Conservation (phyloP, 2,888 invertebrate species). For the Melieria crassipennis region DNA sequence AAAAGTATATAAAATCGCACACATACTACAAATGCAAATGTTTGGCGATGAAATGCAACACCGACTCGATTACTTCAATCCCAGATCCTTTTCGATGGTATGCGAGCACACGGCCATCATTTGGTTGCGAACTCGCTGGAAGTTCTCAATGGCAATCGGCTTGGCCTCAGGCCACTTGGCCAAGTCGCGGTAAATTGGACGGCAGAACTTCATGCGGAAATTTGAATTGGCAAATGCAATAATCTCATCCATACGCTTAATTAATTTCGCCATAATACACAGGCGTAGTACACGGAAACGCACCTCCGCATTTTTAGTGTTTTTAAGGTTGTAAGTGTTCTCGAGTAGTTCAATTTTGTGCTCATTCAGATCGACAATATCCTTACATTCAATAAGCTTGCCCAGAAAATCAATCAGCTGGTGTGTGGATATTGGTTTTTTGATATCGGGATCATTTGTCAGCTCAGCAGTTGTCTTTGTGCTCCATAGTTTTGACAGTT, state of each 20-base stretch:
- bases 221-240: conserved; percentile 83
- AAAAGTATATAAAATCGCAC: no score
- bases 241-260: conserved; percentile 73
- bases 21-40: no score
- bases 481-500: conserved; percentile 71
- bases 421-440: conserved; percentile 70
- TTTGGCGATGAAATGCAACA: no score
- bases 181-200: conserved; percentile 87
- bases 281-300: conserved; percentile 80
- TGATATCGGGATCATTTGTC: conserved; percentile 68
- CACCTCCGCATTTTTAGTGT: conserved; percentile 81
- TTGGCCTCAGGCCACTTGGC: conserved; percentile 81
- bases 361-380: conserved; percentile 67
- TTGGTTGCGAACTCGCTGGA: conserved; percentile 72
- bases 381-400: conserved; percentile 70
- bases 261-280: conserved; percentile 78
- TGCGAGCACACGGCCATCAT: conserved; percentile 88
- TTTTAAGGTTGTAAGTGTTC: conserved; percentile 72
- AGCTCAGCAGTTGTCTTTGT: conserved; percentile 65
- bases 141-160: conserved; percentile 76
- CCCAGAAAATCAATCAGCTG: conserved; percentile 78
- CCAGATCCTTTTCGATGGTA: conserved; percentile 79
- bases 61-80: conserved; percentile 50
- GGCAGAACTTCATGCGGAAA: conserved; percentile 91
- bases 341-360: conserved; percentile 70